These are phyloP conservation scores for Cebus imitator DNA, from an alignment of 2,113 vertebrate genomes.

Conservation along the genomic window DNA sequence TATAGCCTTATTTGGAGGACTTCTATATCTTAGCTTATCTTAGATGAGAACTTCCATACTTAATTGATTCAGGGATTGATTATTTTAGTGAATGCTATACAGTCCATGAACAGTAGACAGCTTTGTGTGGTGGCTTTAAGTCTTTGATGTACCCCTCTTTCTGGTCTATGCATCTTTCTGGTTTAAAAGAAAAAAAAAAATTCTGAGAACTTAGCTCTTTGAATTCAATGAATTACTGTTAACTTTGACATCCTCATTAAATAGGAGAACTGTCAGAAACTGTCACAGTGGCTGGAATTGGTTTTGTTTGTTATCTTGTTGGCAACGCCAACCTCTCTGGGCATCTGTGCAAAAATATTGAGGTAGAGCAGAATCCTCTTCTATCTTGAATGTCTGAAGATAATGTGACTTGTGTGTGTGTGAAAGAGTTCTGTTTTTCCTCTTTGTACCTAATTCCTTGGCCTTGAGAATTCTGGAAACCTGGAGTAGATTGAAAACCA, in stretches of 20 bases:
- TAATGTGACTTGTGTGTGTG: not conserved
- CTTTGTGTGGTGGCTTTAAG: not conserved
- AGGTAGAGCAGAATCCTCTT: not conserved
- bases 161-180: not conserved
- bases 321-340: not conserved
- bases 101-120: not conserved
- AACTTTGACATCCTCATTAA: not conserved
- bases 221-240: not conserved
- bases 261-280: not conserved
- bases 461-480: constrained; percentile 9
- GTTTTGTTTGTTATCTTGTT: not conserved
- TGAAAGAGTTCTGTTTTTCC: constrained; percentile 48
- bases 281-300: not conserved
- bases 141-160: not conserved
- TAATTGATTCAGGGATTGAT: not conserved
- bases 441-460: not conserved
- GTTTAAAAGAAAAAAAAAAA: not conserved
- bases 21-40: not conserved
- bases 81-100: not conserved
- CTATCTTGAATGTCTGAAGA: not conserved
- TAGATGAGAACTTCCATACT: not conserved
- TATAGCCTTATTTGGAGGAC: not conserved
- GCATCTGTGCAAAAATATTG: not conserved
- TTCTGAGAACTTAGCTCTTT: not conserved
- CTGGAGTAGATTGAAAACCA: not conserved